These are phyloP conservation scores for Lepus oiostolus DNA, from an alignment of 2,797 vertebrate genomes.

Conservation along the genomic window DNA sequence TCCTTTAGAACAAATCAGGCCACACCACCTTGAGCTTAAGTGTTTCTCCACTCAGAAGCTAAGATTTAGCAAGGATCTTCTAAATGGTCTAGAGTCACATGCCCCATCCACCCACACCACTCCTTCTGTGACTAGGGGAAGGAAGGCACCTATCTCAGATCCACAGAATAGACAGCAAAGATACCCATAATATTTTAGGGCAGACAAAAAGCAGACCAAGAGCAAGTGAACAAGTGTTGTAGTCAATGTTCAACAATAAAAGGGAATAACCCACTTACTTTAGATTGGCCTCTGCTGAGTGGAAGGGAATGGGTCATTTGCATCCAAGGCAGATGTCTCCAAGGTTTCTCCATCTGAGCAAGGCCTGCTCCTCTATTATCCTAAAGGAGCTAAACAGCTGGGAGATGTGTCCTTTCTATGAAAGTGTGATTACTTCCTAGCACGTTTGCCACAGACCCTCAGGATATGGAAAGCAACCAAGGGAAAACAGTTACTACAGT, in stretches of 20 bases:
- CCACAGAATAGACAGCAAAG: background rate
- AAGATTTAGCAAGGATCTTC: slow-evolving; percentile 22
- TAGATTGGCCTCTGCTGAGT: background rate
- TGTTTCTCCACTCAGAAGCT: background rate
- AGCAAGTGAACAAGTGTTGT: background rate
- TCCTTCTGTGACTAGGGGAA: background rate
- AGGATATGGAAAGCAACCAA: background rate
- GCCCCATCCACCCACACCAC: background rate
- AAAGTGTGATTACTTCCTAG: slow-evolving; percentile 6
- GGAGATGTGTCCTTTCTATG: background rate
- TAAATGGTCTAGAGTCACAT: background rate
- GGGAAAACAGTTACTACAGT: background rate
- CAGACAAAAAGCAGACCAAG: background rate
- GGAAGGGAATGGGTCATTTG: background rate
- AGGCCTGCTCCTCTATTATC: background rate
- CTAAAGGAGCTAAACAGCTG: background rate
- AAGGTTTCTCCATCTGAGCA: background rate
- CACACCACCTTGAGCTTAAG: background rate
- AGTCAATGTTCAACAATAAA: background rate
- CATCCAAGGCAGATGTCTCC: background rate
- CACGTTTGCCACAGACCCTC: background rate
- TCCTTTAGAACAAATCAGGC: background rate
- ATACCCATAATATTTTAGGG: background rate
- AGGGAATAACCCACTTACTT: background rate
- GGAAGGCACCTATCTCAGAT: background rate